Conservation (phyloP, 2,888 invertebrate genomes). For the Petrolisthes cinctipes region DNA sequence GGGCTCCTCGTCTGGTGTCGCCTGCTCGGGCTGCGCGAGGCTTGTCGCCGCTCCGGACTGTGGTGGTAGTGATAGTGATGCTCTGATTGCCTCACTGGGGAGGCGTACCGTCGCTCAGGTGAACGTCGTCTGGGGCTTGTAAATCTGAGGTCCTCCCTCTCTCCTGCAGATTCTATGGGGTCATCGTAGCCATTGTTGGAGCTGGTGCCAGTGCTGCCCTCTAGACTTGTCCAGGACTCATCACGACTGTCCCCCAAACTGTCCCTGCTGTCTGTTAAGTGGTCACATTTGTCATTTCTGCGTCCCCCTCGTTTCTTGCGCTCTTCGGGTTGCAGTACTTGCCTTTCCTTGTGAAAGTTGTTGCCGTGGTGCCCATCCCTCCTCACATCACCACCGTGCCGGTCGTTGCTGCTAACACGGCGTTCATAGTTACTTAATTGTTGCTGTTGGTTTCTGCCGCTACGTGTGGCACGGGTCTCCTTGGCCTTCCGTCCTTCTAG, state of each 20-base stretch:
- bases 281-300: constrained; percentile 1
- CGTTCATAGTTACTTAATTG: constrained; percentile 27
- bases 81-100: constrained; percentile 10
- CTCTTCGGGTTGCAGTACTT: constrained; percentile 3
- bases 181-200: constrained; percentile 40
- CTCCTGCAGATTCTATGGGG: background rate
- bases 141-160: constrained; percentile 19
- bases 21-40: constrained; percentile 35
- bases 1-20: constrained; percentile 25
- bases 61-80: constrained; percentile 18
- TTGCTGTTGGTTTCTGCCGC: constrained; percentile 23
- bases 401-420: constrained; percentile 42
- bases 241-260: constrained; percentile 47
- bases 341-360: constrained; percentile 22
- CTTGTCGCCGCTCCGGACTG: constrained; percentile 17
- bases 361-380: constrained; percentile 26
- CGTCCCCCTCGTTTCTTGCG: background rate
- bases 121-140: constrained; percentile 50
- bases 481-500: constrained; percentile 21
- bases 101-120: constrained; percentile 39
- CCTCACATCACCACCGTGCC: constrained; percentile 35
- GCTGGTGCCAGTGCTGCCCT: constrained; percentile 24
- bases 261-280: constrained; percentile 44
- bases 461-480: background rate
- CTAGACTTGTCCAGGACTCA: constrained; percentile 60